These are phyloP conservation scores for Macrosiphum euphorbiae DNA, from an alignment of 2,888 invertebrate species.

Conservation along the genomic window DNA sequence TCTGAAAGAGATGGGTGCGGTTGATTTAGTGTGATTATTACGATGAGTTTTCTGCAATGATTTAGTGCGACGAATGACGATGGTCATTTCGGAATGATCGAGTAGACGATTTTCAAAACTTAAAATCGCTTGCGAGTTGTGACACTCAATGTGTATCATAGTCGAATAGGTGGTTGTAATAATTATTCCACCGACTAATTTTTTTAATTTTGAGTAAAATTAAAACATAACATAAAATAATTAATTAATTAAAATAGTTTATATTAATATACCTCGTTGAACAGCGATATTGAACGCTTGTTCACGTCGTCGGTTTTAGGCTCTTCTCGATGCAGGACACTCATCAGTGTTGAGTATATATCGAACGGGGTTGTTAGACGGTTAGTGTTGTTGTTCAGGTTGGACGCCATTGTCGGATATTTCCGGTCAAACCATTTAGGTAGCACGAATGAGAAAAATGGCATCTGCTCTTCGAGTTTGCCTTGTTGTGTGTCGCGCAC, in stretches of 20 bases:
- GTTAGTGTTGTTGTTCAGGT: constrained; percentile 77
- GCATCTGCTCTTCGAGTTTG: constrained; percentile 90
- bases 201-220: too few species aligned
- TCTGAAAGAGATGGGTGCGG: constrained; percentile 70
- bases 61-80: background rate
- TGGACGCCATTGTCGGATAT: constrained; percentile 75
- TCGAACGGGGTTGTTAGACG: constrained; percentile 90
- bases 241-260: too few species aligned
- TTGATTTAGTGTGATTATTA: background rate
- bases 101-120: background rate
- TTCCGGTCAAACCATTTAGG: constrained; percentile 78
- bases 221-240: too few species aligned
- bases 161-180: too few species aligned
- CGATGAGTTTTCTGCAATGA: background rate
- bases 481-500: constrained; percentile 90
- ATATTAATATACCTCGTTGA: constrained; percentile 73
- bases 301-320: constrained; percentile 73
- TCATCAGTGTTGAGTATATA: constrained; percentile 83
- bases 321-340: constrained; percentile 75
- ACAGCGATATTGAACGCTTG: constrained; percentile 75
- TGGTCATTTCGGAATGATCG: background rate
- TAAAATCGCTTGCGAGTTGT: background rate
- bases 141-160: background rate
- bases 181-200: too few species aligned
- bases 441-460: constrained; percentile 85